Percentiles rank a stretch among this genome's conserved stretches.
These are phyloP conservation scores for Arothron firmamentum DNA, from an alignment of 2,113 vertebrate species.

Conservation along the genomic window DNA sequence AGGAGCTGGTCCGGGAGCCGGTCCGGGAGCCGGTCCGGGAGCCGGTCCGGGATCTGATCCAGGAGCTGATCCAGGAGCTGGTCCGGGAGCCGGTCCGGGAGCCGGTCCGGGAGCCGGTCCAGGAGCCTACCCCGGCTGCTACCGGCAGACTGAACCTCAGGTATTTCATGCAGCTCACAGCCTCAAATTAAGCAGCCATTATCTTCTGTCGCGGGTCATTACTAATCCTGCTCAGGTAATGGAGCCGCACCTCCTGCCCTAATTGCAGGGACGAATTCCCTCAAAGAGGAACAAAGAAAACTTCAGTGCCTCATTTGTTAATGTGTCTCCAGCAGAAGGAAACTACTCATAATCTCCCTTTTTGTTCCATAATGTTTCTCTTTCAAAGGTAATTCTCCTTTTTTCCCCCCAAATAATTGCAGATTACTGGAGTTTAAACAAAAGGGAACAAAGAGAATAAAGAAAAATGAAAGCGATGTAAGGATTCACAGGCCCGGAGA, in stretches of 20 bases:
- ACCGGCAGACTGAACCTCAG: conserved; percentile 55
- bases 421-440: neutral
- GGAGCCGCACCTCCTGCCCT: conserved; percentile 59
- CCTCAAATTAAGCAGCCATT: conserved; percentile 70
- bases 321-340: conserved; percentile 22
- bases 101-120: no score
- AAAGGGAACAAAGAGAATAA: neutral
- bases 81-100: no score
- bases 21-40: no score
- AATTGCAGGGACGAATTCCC: conserved; percentile 61
- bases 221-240: conserved; percentile 62
- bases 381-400: conserved; percentile 2
- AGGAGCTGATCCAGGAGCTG: conserved; percentile 28
- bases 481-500: no score
- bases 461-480: no score
- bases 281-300: conserved; percentile 51
- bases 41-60: no score
- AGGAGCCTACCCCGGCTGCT: conserved; percentile 35
- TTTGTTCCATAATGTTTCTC: neutral
- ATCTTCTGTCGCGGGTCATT: conserved; percentile 65
- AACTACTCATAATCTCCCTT: conserved; percentile 21
- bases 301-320: conserved; percentile 46
- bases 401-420: neutral
- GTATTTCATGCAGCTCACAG: conserved; percentile 62
- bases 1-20: no score